Evolutionary conservation across 35 echinoderm and acorn worm genomes (phyloP), one percentile per base, ranked within the genome.

Genomic region (Apostichopus californicus): DNA sequence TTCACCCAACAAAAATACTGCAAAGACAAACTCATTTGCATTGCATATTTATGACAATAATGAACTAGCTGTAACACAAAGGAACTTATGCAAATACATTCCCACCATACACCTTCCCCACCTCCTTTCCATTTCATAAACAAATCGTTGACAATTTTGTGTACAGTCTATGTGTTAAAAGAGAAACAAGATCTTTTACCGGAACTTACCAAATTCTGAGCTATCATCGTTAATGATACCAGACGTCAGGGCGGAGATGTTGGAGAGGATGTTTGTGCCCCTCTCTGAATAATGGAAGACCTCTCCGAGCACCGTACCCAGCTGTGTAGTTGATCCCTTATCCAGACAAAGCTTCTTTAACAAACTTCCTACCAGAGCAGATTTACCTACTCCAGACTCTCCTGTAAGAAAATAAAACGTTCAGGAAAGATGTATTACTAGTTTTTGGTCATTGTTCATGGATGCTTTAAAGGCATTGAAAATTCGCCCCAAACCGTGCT

Each of bases 371-470:
- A 99, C 66, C 15, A 99, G 61, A 20, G 97, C 97, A 24, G 97
- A 96, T 83, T 99, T 99, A 34, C 97, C 97, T 3, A 99, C 97
- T 26, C 97, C 97, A 92, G 97, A 99, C 54, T 99, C 97, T 81
- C 97, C 97, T 98, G 71, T 75, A 18, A 75, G 71, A 75, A 75
- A 75, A 20, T 1, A 3, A 75, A 24, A 75, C 5, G 6, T 61
- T 61, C 7, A 61, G 58, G 58, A 61, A 61, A 7, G 12, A 8
- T 61, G 10, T 61, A 46, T 46, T 46, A 46, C 3, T 2, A 46
- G 2, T 46, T 46, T 46, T 46, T 46, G 2, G 3, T 46, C 34
- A 46, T 46, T 46, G 0, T 46, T 46, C 34, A 46, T 46, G 34
- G 34, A 46, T n/a, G n/a, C n/a, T n/a, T n/a, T n/a, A n/a, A n/a